Conservation (phyloP, 2,888 invertebrate genomes). For the Nowickia ferox region DNA sequence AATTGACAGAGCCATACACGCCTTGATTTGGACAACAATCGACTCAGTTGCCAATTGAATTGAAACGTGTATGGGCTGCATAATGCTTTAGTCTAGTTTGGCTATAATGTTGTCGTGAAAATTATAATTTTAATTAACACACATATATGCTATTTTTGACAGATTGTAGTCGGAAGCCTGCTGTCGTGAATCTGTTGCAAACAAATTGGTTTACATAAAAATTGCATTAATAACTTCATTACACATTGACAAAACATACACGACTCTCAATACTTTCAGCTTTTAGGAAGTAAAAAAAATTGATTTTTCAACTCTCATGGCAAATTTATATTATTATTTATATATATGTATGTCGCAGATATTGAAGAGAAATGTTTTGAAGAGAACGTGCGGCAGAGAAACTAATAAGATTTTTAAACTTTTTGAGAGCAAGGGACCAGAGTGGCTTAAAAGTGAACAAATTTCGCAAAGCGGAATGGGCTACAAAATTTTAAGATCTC, state of each 20-base stretch:
- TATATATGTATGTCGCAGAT: neutral
- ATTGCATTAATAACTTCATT: slow-evolving; percentile 6
- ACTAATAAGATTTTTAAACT: neutral
- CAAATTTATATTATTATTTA: neutral
- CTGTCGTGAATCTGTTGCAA: too few relatives aligned
- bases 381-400: neutral
- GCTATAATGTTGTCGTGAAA: too few relatives aligned
- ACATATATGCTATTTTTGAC: too few relatives aligned
- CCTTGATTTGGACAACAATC: too few relatives aligned
- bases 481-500: slow-evolving; percentile 29
- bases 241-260: slow-evolving; percentile 23
- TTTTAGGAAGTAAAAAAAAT: neutral
- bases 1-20: too few relatives aligned
- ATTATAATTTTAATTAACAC: too few relatives aligned
- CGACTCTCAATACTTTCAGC: neutral
- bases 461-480: neutral
- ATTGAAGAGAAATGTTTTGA: slow-evolving; percentile 7
- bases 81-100: too few relatives aligned
- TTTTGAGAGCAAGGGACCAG: slow-evolving; percentile 9
- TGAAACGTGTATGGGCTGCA: too few relatives aligned
- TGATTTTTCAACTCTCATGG: neutral
- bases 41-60: too few relatives aligned
- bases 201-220: neutral
- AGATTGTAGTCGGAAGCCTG: too few relatives aligned
- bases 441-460: slow-evolving; percentile 35